These are phyloP conservation scores for Hypomecis punctinalis DNA, from an alignment of 2,888 invertebrate genomes.

Conservation along the genomic window DNA sequence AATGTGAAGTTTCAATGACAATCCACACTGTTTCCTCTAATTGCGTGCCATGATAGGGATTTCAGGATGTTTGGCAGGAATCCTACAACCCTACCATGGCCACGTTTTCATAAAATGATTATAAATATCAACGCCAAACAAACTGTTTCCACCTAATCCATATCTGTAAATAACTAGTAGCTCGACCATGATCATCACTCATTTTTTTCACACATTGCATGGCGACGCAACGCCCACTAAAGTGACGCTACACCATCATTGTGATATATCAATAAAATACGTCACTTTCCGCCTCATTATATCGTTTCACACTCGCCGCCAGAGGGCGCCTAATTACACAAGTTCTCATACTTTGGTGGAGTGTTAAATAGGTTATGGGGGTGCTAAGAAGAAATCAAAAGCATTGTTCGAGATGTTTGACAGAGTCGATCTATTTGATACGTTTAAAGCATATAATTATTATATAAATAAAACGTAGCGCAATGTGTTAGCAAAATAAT, in stretches of 20 bases:
- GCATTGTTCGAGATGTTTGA: slow-evolving; percentile 1
- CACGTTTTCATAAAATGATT: too few relatives aligned
- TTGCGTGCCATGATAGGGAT: too few relatives aligned
- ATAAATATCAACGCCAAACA: too few relatives aligned
- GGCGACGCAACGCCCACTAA: slow-evolving; percentile 15
- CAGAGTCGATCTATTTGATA: background rate
- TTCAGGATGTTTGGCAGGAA: too few relatives aligned
- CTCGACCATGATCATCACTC: background rate
- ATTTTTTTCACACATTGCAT: background rate
- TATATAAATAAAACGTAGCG: too few relatives aligned
- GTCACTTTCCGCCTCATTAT: slow-evolving; percentile 68
- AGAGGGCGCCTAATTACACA: slow-evolving; percentile 66
- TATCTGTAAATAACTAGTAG: background rate
- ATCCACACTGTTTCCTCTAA: too few relatives aligned
- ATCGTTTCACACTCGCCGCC: slow-evolving; percentile 71
- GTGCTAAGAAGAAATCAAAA: slow-evolving; percentile 38
- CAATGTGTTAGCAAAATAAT: too few relatives aligned
- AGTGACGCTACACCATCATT: slow-evolving; percentile 1
- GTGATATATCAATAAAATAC: slow-evolving; percentile 56
- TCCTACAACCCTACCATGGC: too few relatives aligned
- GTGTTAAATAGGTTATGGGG: slow-evolving; percentile 54
- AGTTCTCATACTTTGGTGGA: slow-evolving; percentile 68
- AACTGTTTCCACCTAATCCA: too few relatives aligned
- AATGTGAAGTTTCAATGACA: too few relatives aligned
- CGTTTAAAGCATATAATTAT: background rate